These are phyloP conservation scores for Oostethus manadensis DNA, from an alignment of 2,113 vertebrate species.

Conservation along the genomic window DNA sequence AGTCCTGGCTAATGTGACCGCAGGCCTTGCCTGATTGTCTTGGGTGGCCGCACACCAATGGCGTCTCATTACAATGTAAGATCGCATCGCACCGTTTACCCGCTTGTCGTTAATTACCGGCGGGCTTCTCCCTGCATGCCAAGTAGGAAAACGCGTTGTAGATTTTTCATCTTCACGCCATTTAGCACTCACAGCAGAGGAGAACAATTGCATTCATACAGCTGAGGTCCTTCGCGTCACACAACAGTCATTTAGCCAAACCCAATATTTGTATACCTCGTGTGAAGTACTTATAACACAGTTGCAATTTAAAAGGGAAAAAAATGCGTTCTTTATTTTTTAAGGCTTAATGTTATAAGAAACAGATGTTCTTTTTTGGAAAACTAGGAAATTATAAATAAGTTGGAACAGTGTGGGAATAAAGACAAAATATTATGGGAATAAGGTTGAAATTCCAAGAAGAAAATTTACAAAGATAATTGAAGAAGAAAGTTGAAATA, in stretches of 20 bases:
- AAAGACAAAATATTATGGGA: no score
- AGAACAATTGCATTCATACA: conserved; percentile 43
- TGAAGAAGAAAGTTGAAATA: not conserved
- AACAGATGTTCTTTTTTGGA: no score
- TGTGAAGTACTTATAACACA: no score
- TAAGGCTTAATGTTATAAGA: no score
- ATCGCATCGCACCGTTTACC: conserved; percentile 69
- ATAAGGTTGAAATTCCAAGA: not conserved
- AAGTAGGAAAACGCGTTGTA: conserved; percentile 38
- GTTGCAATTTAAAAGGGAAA: no score
- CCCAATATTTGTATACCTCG: not conserved
- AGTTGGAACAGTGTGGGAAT: no score
- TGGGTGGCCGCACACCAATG: conserved; percentile 46
- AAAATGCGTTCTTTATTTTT: no score
- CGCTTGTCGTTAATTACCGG: conserved; percentile 71
- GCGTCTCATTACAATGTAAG: conserved; percentile 67
- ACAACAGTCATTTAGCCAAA: conserved; percentile 41
- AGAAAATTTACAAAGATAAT: no score
- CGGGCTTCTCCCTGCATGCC: conserved; percentile 52
- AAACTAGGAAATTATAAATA: no score
- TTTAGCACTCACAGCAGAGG: conserved; percentile 44
- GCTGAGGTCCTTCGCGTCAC: conserved; percentile 47
- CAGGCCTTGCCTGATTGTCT: conserved; percentile 45
- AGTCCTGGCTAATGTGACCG: not conserved
- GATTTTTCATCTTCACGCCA: conserved; percentile 57